These are phyloP conservation scores for Myotis myotis DNA, from an alignment of 2,797 vertebrate genomes.

Conservation along the genomic window DNA sequence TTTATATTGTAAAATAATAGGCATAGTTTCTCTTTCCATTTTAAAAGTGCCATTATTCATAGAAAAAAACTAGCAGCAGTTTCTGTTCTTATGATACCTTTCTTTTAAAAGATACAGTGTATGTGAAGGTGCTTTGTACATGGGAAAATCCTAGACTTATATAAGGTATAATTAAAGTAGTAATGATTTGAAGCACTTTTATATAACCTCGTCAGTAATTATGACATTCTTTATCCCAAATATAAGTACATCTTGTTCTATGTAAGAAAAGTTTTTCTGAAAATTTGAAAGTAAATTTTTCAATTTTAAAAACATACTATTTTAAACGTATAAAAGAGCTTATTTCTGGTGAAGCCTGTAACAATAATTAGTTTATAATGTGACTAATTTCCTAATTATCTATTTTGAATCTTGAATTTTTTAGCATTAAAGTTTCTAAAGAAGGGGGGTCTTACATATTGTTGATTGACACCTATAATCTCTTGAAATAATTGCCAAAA, in stretches of 20 bases:
- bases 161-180: constrained; percentile 27
- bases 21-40: constrained; percentile 24
- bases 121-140: constrained; percentile 10
- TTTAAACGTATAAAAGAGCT: constrained; percentile 50
- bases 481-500: constrained; percentile 45
- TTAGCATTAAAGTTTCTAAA: constrained; percentile 48
- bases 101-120: constrained; percentile 49
- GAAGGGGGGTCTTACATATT: not conserved
- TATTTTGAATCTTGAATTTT: constrained; percentile 46
- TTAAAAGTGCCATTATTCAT: constrained; percentile 23
- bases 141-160: constrained; percentile 29
- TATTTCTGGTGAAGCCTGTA: constrained; percentile 49
- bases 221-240: constrained; percentile 21
- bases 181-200: constrained; percentile 58
- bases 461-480: not conserved
- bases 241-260: constrained; percentile 4
- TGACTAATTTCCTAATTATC: constrained; percentile 47
- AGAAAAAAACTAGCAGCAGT: not conserved
- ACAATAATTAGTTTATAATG: constrained; percentile 33
- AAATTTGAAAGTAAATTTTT: constrained; percentile 1
- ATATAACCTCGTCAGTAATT: constrained; percentile 35
- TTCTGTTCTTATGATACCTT: constrained; percentile 27
- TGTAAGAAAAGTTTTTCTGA: constrained; percentile 22
- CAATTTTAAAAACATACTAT: constrained; percentile 11
- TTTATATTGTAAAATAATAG: constrained; percentile 25